Conservation (phyloP, 2,113 vertebrate species). For the Oplegnathus fasciatus region DNA sequence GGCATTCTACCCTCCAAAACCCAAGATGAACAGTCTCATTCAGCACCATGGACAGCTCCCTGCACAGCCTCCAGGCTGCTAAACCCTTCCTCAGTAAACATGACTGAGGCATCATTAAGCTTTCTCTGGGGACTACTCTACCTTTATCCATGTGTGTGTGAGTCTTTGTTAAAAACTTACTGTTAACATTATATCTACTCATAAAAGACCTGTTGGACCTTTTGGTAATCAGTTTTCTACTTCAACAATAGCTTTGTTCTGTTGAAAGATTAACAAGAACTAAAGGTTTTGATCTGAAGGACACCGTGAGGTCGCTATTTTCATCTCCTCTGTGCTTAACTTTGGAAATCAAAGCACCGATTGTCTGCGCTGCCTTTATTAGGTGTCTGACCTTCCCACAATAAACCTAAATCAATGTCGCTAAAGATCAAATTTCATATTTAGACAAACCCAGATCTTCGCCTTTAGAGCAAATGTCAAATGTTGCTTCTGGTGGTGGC, state of each 20-base stretch:
- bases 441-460: conserved; percentile 56
- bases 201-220: not conserved
- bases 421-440: conserved; percentile 64
- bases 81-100: conserved; percentile 8
- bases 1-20: conserved; percentile 25
- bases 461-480: conserved; percentile 73
- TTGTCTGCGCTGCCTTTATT: conserved; percentile 13
- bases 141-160: not conserved
- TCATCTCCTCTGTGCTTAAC: conserved; percentile 13
- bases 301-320: conserved; percentile 12
- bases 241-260: not conserved
- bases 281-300: conserved; percentile 18
- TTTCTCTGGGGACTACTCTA: conserved; percentile 12
- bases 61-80: conserved; percentile 19
- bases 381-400: conserved; percentile 45
- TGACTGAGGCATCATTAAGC: conserved; percentile 41
- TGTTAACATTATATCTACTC: not conserved
- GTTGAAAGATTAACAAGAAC: not conserved
- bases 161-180: conserved; percentile 4
- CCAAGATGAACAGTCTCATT: conserved; percentile 54
- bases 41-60: conserved; percentile 68
- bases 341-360: conserved; percentile 22
- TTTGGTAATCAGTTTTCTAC: not conserved
- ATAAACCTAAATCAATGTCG: conserved; percentile 53
- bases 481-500: conserved; percentile 59